These are phyloP conservation scores for Bugula neritina DNA, from an alignment of 2,888 invertebrate species.

Conservation along the genomic window DNA sequence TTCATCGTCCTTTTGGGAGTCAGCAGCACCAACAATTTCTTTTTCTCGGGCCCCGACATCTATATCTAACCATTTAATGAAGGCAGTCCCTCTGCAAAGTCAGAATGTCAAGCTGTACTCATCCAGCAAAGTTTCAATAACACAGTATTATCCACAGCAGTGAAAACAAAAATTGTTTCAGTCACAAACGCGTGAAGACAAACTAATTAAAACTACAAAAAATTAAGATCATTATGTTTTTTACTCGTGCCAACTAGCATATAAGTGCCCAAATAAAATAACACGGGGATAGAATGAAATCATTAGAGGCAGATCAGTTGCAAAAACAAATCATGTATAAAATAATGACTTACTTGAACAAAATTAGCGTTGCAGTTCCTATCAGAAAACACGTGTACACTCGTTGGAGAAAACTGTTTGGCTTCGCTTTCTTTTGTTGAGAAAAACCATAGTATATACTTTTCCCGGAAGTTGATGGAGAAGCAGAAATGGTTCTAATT, in stretches of 20 bases:
- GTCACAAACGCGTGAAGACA: neutral
- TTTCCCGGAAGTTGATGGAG: neutral
- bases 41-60: neutral
- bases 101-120: neutral
- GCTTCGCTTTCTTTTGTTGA: neutral
- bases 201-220: neutral
- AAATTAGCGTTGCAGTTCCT: neutral
- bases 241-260: no score
- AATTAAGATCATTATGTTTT: no score
- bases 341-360: neutral
- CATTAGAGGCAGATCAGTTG: no score
- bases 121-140: neutral
- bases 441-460: conserved; percentile 17
- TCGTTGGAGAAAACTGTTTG: neutral
- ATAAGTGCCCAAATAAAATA: no score
- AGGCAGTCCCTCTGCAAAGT: neutral
- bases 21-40: conserved; percentile 36
- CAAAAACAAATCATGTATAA: neutral
- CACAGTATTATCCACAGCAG: neutral
- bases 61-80: neutral
- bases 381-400: neutral
- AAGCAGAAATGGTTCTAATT: neutral
- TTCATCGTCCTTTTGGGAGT: conserved; percentile 57
- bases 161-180: neutral
- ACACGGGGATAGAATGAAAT: no score